phyloP scores from a whole-genome alignment of 2,797 vertebrate genomes.

The Myioborus miniatus region DNA sequence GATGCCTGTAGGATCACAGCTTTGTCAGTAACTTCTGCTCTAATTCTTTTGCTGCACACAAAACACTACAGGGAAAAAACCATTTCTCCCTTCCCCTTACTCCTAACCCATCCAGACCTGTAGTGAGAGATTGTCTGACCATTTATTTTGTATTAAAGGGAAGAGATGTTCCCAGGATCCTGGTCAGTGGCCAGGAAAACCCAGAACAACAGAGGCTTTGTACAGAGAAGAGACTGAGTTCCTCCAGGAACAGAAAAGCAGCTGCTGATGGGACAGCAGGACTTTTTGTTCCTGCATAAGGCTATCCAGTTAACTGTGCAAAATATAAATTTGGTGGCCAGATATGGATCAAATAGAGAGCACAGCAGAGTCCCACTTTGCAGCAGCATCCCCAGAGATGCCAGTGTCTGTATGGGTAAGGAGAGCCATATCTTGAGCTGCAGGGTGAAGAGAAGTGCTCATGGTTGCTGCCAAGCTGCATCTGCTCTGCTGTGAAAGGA shows the following conservation, averaged over 20 bases:
- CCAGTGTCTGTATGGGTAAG: not conserved
- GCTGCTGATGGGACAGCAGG: not conserved
- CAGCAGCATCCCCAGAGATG: not conserved
- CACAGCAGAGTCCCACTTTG: not conserved
- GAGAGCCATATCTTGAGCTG: not conserved
- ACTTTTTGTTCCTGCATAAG: not conserved
- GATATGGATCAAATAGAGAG: not conserved
- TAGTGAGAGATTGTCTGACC: not conserved
- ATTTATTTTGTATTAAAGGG: not conserved
- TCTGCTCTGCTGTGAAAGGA: conserved; percentile 1
- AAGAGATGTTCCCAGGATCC: not conserved
- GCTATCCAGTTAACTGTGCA: not conserved
- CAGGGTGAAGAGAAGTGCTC: not conserved
- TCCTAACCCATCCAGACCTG: not conserved
- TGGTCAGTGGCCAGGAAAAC: not conserved
- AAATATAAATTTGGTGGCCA: not conserved
- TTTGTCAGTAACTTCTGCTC: not conserved
- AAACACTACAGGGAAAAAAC: not conserved
- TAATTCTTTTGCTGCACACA: not conserved
- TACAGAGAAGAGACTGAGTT: not conserved
- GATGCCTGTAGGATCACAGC: not conserved
- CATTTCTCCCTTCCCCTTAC: not conserved
- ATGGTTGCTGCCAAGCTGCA: not conserved
- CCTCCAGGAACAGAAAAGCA: not conserved
- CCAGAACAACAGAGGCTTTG: not conserved